These are phyloP conservation scores for Forpus xanthops DNA, from an alignment of 2,797 vertebrate genomes.

Conservation along the genomic window DNA sequence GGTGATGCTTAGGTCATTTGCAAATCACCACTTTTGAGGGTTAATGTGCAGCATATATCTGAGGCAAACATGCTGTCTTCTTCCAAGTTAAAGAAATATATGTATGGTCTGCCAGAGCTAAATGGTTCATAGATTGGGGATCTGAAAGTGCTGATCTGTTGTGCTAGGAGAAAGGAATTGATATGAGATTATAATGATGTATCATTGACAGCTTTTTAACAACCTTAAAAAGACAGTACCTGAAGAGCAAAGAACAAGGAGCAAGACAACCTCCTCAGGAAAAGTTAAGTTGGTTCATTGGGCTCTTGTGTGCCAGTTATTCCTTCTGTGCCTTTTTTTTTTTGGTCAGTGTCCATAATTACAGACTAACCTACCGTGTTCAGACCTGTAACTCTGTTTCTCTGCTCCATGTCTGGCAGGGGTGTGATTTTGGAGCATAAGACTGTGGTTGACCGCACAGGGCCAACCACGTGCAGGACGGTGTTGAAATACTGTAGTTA, in stretches of 20 bases:
- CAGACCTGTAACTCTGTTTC: neutral
- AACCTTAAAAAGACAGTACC: neutral
- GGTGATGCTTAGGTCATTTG: neutral
- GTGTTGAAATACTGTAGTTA: conserved; percentile 57
- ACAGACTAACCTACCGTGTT: conserved; percentile 11
- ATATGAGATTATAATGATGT: too few relatives aligned
- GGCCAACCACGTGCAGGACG: neutral
- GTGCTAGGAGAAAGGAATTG: conserved; percentile 11
- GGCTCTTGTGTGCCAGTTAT: neutral
- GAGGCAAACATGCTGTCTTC: neutral
- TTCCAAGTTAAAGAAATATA: neutral
- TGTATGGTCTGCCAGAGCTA: neutral
- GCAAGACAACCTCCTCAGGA: neutral
- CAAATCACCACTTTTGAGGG: neutral
- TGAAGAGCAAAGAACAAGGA: neutral
- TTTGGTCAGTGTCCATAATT: conserved; percentile 46
- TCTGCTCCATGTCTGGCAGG: conserved; percentile 29
- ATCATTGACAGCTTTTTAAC: neutral
- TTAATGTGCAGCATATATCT: neutral
- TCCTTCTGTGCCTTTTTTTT: conserved; percentile 32
- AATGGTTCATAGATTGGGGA: neutral
- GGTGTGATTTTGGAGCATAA: neutral
- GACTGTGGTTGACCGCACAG: conserved; percentile 36
- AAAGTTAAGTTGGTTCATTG: conserved; percentile 17
- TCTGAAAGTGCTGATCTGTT: conserved; percentile 17